Evolutionary conservation across 2,113 vertebrate species (phyloP).

Genomic region (Scytalopus superciliaris): DNA sequence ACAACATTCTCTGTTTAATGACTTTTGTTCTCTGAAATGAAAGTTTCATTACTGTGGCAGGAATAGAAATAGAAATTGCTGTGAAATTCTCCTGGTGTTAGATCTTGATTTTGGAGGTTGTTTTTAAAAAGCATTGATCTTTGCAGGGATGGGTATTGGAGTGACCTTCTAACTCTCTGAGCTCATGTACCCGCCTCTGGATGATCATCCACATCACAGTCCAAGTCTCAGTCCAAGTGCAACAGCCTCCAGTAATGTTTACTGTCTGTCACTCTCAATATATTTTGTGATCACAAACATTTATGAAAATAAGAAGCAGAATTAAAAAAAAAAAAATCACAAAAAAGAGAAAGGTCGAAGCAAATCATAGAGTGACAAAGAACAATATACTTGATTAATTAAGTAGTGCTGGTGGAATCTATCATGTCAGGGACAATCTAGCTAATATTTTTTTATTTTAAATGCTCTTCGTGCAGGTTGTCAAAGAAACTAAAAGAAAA

Average conservation of each 20-base stretch:
- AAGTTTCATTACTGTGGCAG: neutral
- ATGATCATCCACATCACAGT: neutral
- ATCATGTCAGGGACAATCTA: neutral
- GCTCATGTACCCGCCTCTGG: neutral
- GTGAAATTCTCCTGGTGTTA: neutral
- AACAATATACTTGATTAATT: neutral
- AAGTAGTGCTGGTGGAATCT: neutral
- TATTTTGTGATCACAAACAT: neutral
- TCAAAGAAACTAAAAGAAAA: neutral
- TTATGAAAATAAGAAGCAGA: neutral
- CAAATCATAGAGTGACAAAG: neutral
- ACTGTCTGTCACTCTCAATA: conserved; percentile 9
- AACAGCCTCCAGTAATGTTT: conserved; percentile 23
- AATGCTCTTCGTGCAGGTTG: neutral
- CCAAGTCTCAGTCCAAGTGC: neutral
- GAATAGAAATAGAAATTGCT: neutral
- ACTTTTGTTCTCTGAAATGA: neutral
- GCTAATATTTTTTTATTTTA: neutral
- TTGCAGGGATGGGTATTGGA: neutral
- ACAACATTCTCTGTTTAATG: neutral
- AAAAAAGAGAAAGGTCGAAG: neutral
- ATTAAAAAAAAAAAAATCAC: neutral
- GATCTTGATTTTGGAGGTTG: neutral
- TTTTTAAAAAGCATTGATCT: neutral
- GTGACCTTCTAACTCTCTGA: conserved; percentile 8